Base-by-base conservation (phyloP, 2,113 vertebrate species). In the Sprattus sprattus region DNA sequence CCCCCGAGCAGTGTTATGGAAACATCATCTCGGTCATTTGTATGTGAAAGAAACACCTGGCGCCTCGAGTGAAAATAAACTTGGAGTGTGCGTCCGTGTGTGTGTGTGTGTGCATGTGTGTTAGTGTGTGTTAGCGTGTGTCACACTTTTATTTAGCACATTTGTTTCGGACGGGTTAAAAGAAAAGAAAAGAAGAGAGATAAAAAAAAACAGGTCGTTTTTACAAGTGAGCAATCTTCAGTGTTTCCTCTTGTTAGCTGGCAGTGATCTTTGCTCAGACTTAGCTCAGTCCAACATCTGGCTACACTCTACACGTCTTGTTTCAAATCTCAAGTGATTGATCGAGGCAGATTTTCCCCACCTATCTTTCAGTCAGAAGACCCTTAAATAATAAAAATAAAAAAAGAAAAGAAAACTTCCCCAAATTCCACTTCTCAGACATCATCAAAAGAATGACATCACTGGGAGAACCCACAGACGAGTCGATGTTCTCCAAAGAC, bases 21-120 rank as follows among this genome's bases (percentile, higher is more conserved):
- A 98, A 97, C 96, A 99, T 97, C 96, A 96, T 96, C 95, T 95
- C 93, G 91, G 95, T 97, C 95, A 97, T 97, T 98, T 96, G 97
- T 97, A 96, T 95, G 94, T 96, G 94, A 97, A 94, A 95, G 95
- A 97, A 71, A 96, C 95, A 97, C 96, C 96, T 97, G 96, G 95
- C 52, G 95, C 97, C 96, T 93, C 97, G 97, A 97, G 95, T 94
- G 95, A 94, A 96, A 97, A 96, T 95, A 94, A 93, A 92, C 89
- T 88, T 71, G 25, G 64, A 32, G 64, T 71, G 64, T 67, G 25
- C 2, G 64, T 10, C 4, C 3, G 57, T 16, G 57, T n/a, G 57
- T 64, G 57, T n/a, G 57, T 64, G 20, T n/a, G 22, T n/a, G 57
- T 64, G 57, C 9, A 9, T 64, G 22, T n/a, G 57, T n/a, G 22